Conservation (phyloP, 2,113 vertebrate species). For the Corythaeola cristata region DNA sequence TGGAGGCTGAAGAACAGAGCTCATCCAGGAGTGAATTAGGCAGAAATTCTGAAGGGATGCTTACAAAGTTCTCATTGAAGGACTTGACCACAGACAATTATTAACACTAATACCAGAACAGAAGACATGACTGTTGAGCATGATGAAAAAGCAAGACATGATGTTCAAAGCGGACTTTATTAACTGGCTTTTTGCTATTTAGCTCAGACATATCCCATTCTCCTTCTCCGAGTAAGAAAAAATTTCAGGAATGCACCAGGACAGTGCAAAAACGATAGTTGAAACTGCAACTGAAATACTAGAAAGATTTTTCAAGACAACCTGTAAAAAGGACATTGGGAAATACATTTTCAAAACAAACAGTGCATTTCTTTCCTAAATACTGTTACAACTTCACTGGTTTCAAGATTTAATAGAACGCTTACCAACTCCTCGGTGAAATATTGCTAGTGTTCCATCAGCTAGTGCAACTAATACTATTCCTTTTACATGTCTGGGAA, state of each 20-base stretch:
- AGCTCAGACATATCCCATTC: neutral
- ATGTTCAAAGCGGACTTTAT: neutral
- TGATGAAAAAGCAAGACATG: neutral
- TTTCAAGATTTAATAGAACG: neutral
- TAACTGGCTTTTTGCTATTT: neutral
- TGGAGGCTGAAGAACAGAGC: neutral
- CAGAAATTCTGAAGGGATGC: neutral
- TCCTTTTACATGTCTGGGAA: constrained; percentile 92
- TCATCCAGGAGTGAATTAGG: neutral
- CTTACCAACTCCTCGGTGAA: constrained; percentile 94
- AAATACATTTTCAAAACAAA: neutral
- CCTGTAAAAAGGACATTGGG: neutral
- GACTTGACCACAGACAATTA: neutral
- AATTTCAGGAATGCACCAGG: neutral
- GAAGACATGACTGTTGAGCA: neutral
- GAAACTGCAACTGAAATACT: neutral
- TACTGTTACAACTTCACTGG: neutral
- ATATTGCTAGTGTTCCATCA: constrained; percentile 94
- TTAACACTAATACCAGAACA: neutral
- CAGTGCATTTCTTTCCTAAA: neutral
- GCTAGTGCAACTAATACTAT: constrained; percentile 94
- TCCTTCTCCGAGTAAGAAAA: neutral
- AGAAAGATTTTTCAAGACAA: neutral
- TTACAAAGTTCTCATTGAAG: neutral
- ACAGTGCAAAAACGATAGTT: neutral